Percentiles rank a stretch among this genome's conserved stretches.
phyloP scores from a whole-genome alignment of 2,113 vertebrate genomes.

The Grammomys dolichurus region DNA sequence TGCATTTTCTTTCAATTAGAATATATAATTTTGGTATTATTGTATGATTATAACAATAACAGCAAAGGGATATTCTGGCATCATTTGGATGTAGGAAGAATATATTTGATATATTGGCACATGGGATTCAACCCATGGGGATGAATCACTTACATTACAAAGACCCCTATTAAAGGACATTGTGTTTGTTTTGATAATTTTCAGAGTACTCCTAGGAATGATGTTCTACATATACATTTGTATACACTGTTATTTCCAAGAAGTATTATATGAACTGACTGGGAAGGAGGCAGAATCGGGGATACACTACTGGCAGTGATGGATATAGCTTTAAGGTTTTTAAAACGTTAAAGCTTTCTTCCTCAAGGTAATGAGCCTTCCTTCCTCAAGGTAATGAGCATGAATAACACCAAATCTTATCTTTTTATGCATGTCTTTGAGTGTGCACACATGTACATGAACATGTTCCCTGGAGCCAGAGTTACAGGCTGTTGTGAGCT shows the following conservation, averaged over 20 bases:
- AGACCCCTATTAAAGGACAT: not conserved
- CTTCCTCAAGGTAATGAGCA: not conserved
- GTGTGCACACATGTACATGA: not conserved
- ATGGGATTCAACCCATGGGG: not conserved
- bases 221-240: not conserved
- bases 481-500: not conserved
- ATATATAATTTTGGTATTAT: conserved; percentile 3
- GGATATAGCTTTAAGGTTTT: conserved; percentile 3
- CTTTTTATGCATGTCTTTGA: not conserved
- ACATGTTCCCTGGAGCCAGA: not conserved
- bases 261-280: not conserved
- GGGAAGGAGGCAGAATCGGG: not conserved
- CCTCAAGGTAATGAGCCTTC: not conserved
- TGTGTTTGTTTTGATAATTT: not conserved
- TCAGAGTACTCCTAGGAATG: conserved; percentile 6
- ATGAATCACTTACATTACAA: not conserved
- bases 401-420: not conserved
- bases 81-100: not conserved
- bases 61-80: not conserved
- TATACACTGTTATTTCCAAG: not conserved
- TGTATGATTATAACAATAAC: not conserved
- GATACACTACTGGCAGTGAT: not conserved
- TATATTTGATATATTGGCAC: not conserved
- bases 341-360: too few relatives aligned
- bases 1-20: not conserved